A percentile compares a stretch with the other conserved stretches of the same genome.
Evolutionary conservation across 2,888 invertebrate species (phyloP).

Genomic region (Cylloceria caligata): DNA sequence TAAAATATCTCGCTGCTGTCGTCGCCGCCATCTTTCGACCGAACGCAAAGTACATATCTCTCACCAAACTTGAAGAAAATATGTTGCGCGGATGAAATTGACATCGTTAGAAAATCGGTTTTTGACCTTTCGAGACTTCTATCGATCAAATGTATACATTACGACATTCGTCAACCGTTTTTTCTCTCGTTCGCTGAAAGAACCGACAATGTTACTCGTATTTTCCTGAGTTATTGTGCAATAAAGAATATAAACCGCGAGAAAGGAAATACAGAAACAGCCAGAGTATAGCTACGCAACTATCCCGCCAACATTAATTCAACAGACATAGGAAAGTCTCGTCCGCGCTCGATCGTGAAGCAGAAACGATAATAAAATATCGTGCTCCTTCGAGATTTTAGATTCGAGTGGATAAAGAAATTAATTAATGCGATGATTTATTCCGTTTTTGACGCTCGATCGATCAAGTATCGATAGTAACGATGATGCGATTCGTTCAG

Average conservation of each 20-base stretch:
- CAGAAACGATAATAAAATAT: conserved; percentile 28
- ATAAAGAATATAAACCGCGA: conserved; percentile 63
- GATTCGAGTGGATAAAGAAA: neutral
- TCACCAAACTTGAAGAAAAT: neutral
- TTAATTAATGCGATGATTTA: conserved; percentile 19
- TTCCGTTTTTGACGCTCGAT: conserved; percentile 14
- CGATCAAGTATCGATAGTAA: conserved; percentile 15
- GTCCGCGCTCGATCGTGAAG: conserved; percentile 37
- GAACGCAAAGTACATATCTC: too few relatives aligned
- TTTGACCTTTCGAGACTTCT: too few relatives aligned
- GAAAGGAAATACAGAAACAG: conserved; percentile 62
- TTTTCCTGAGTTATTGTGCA: conserved; percentile 60
- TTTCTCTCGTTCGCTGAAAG: conserved; percentile 28
- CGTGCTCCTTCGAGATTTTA: conserved; percentile 45
- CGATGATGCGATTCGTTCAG: conserved; percentile 23
- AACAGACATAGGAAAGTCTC: conserved; percentile 51
- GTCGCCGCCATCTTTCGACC: too few relatives aligned
- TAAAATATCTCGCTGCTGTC: too few relatives aligned
- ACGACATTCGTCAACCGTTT: neutral
- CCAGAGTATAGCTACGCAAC: conserved; percentile 51
- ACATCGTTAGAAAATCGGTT: neutral
- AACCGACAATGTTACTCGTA: conserved; percentile 44
- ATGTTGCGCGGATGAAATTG: too few relatives aligned
- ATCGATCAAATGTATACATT: too few relatives aligned
- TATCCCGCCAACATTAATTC: conserved; percentile 62